These are phyloP conservation scores for Philaethria dido DNA, from an alignment of 2,888 invertebrate species.

Conservation along the genomic window DNA sequence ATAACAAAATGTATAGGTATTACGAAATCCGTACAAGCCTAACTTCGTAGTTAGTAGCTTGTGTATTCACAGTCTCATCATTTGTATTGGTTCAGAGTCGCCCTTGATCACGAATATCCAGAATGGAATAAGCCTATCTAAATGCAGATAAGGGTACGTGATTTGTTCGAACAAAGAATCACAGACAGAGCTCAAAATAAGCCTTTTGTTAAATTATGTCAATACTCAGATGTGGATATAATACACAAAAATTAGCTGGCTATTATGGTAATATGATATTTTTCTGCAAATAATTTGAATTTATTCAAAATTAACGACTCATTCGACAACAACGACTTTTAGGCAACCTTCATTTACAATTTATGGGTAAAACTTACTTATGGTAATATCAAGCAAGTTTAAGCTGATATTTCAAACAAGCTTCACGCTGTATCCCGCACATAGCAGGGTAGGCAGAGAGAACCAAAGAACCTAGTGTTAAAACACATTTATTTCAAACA, in stretches of 20 bases:
- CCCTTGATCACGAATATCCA: slow-evolving; percentile 34
- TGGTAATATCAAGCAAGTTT: no score
- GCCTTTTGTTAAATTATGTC: slow-evolving; percentile 25
- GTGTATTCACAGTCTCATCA: slow-evolving; percentile 21
- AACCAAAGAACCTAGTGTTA: no score
- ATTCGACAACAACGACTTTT: no score
- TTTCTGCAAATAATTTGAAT: neutral
- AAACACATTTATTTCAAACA: no score
- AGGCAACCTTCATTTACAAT: neutral
- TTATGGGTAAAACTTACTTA: neutral
- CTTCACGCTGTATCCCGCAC: no score
- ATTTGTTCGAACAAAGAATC: slow-evolving; percentile 36
- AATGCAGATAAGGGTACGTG: slow-evolving; percentile 38
- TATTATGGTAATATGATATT: neutral
- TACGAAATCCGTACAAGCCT: neutral
- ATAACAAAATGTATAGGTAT: neutral
- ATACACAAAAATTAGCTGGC: neutral
- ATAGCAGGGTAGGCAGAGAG: no score
- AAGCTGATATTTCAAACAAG: no score
- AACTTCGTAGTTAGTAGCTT: neutral
- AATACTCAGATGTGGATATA: neutral
- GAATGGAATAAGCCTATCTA: slow-evolving; percentile 38
- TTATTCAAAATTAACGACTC: neutral
- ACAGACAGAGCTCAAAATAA: slow-evolving; percentile 15
- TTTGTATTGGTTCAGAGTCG: slow-evolving; percentile 34